A percentile compares a stretch with the other conserved stretches of the same genome.
Evolutionary conservation across 2,888 invertebrate genomes (phyloP).

Genomic region (Ennomos erosarius): DNA sequence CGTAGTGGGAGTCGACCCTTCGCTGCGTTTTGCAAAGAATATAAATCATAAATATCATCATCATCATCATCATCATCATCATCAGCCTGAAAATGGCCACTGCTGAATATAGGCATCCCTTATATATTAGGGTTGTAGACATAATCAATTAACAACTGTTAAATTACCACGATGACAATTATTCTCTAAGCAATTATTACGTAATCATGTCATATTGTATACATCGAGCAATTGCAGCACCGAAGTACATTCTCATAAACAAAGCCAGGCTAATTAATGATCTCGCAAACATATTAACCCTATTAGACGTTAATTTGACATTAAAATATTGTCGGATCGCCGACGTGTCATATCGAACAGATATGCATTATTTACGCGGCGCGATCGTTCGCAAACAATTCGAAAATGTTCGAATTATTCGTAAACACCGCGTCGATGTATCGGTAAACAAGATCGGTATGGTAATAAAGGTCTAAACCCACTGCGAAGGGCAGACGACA

Average conservation of each 20-base stretch:
- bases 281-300: constrained; percentile 44
- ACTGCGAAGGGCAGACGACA: neutral
- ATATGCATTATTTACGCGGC: constrained; percentile 49
- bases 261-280: constrained; percentile 27
- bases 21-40: too few species aligned
- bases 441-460: constrained; percentile 31
- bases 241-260: constrained; percentile 6
- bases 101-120: too few species aligned
- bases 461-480: constrained; percentile 13
- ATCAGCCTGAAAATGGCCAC: too few species aligned
- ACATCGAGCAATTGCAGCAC: constrained; percentile 2
- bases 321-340: constrained; percentile 36
- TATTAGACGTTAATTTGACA: constrained; percentile 45
- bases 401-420: constrained; percentile 65
- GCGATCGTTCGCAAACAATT: constrained; percentile 42
- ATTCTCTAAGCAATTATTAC: too few species aligned
- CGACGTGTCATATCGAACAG: constrained; percentile 34
- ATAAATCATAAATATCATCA: too few species aligned
- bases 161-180: neutral
- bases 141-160: constrained; percentile 12
- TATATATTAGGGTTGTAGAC: constrained; percentile 1
- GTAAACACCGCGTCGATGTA: constrained; percentile 55
- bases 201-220: neutral
- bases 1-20: too few species aligned
- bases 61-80: too few species aligned